Conservation (phyloP, 2,797 vertebrate genomes). For the Holocentrus rufus region DNA sequence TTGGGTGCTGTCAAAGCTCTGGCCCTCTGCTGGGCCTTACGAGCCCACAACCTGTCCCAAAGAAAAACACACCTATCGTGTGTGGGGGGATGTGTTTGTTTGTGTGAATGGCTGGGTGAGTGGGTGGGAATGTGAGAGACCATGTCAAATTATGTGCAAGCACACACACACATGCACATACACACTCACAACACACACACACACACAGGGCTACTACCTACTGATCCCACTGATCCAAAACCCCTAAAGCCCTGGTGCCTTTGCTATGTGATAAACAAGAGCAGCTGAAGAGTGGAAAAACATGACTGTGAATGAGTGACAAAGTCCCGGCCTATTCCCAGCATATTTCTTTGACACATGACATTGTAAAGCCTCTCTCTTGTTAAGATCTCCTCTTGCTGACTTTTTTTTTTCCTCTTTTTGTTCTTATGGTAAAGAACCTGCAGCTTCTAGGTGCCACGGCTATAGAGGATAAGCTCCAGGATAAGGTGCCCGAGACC, state of each 20-base stretch:
- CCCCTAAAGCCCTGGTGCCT: constrained; percentile 43
- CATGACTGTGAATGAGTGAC: constrained; percentile 52
- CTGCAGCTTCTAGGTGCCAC: constrained; percentile 97
- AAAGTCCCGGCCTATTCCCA: constrained; percentile 34
- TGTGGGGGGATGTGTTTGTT: constrained; percentile 41
- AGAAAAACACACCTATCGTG: constrained; percentile 56
- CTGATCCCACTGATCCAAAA: constrained; percentile 45
- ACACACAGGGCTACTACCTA: constrained; percentile 30
- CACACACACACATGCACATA: constrained; percentile 6
- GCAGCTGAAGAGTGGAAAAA: constrained; percentile 64
- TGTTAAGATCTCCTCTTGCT: constrained; percentile 37
- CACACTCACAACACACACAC: constrained; percentile 15
- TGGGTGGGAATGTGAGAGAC: constrained; percentile 20
- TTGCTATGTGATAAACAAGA: constrained; percentile 66
- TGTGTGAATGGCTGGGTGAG: constrained; percentile 36
- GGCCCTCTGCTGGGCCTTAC: constrained; percentile 54
- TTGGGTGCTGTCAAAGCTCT: constrained; percentile 70
- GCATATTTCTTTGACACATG: constrained; percentile 65
- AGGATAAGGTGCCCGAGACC: constrained; percentile 98
- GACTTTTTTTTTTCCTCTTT: constrained; percentile 22
- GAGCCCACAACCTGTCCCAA: constrained; percentile 49
- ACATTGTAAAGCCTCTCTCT: constrained; percentile 59
- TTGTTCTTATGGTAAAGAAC: constrained; percentile 82
- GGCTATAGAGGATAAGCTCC: constrained; percentile 97
- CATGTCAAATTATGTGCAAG: constrained; percentile 21